A percentile compares a stretch with the other conserved stretches of the same genome.
Evolutionary conservation across 2,113 vertebrate species (phyloP).

Genomic region (Trichomycterus rosablanca): DNA sequence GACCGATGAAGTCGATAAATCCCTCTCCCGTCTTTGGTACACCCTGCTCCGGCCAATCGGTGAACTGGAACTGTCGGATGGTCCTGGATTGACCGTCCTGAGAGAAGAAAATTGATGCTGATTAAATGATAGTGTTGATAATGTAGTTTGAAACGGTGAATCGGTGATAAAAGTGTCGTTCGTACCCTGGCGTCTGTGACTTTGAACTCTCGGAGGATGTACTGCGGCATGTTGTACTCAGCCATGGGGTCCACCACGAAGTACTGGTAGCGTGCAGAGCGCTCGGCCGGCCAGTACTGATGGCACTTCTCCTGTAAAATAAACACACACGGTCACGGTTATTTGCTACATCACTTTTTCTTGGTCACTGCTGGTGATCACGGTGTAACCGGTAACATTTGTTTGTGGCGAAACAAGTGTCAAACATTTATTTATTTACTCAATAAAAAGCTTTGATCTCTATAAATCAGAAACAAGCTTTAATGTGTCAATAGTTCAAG

Average conservation of each 20-base stretch:
- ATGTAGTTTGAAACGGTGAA: no score
- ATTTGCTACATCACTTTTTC: no score
- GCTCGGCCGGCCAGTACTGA: conserved; percentile 96
- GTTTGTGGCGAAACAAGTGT: no score
- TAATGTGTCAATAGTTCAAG: no score
- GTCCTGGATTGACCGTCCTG: conserved; percentile 96
- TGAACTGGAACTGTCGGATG: conserved; percentile 98
- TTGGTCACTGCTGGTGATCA: no score
- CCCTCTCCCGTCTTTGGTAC: conserved; percentile 94
- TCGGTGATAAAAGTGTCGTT: no score
- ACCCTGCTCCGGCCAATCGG: conserved; percentile 95
- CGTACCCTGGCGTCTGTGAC: conserved; percentile 91
- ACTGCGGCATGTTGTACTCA: conserved; percentile 98
- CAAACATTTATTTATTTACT: no score
- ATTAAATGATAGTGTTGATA: no score
- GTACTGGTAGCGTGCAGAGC: conserved; percentile 94
- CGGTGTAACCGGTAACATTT: no score
- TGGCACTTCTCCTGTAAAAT: conserved; percentile 88
- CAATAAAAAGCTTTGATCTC: no score
- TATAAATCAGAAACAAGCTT: no score
- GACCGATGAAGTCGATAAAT: conserved; percentile 96
- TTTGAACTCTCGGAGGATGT: conserved; percentile 96
- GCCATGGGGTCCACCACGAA: conserved; percentile 98
- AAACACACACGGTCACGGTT: neutral
- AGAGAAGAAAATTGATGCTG: neutral